Percentiles rank a stretch among this genome's conserved stretches.
These are phyloP conservation scores for Neolamprologus modestus DNA, from an alignment of 2,113 vertebrate species.

Conservation along the genomic window DNA sequence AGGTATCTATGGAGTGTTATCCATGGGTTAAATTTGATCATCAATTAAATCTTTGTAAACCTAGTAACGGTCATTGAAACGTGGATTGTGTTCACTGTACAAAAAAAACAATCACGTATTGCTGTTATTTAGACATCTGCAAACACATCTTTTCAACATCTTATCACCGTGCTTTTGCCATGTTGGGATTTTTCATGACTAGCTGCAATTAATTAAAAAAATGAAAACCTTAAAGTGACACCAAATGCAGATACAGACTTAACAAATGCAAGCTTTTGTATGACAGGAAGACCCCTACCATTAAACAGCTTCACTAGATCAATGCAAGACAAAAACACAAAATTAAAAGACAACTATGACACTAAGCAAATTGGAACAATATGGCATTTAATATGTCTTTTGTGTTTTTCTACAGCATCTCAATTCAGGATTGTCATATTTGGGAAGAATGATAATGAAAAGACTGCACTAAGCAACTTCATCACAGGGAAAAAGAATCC, in stretches of 20 bases:
- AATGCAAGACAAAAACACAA: neutral
- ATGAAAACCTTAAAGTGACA: neutral
- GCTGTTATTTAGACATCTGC: neutral
- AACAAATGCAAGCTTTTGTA: neutral
- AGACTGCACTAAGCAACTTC: neutral
- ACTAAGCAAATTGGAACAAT: neutral
- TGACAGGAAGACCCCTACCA: accelerated
- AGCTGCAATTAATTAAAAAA: neutral
- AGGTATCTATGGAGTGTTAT: too few relatives aligned
- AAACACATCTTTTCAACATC: neutral
- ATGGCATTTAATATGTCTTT: neutral
- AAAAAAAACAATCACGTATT: accelerated
- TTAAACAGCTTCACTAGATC: neutral
- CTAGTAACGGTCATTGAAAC: accelerated
- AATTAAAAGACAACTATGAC: neutral
- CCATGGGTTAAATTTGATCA: neutral
- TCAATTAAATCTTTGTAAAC: neutral
- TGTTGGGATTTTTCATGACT: neutral
- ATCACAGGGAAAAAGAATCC: neutral
- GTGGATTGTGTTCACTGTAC: accelerated
- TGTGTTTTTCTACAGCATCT: neutral
- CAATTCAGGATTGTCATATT: neutral
- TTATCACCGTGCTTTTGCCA: neutral
- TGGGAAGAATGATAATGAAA: neutral
- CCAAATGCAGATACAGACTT: neutral